Evolutionary conservation across 1,140 invertebrate genomes (phyloP).

Genomic region (Hyposmocoma kahamanoa): DNA sequence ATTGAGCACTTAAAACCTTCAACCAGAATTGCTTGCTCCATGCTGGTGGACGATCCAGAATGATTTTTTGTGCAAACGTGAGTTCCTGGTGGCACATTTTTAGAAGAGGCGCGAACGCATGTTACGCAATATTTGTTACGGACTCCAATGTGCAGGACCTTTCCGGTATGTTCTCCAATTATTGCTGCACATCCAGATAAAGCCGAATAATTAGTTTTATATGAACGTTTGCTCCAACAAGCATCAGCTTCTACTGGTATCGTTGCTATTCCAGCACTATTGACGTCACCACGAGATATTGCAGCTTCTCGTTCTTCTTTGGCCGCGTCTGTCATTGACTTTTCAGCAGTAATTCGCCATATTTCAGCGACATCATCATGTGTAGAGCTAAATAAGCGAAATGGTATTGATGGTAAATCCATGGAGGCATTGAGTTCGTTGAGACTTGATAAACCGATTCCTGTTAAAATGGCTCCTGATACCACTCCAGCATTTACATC

Average conservation of each 20-base stretch:
- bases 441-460: no score
- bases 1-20: constrained; percentile 34
- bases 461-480: no score
- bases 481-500: no score
- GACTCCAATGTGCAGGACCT: background rate
- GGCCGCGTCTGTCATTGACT: background rate
- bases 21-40: constrained; percentile 39
- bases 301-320: background rate
- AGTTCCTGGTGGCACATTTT: background rate
- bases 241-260: background rate
- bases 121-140: background rate
- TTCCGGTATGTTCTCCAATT: background rate
- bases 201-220: background rate
- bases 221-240: background rate
- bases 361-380: no score
- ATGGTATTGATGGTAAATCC: no score
- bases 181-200: background rate
- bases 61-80: background rate
- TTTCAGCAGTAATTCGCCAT: background rate
- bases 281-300: background rate
- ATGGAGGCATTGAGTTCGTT: no score
- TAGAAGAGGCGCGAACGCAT: background rate
- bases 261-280: background rate
- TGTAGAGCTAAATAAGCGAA: no score
- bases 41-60: constrained; percentile 17